Evolutionary conservation across 1,140 invertebrate species (phyloP), one percentile per base, ranked within the genome.

Genomic region (Nymphalis io): DNA sequence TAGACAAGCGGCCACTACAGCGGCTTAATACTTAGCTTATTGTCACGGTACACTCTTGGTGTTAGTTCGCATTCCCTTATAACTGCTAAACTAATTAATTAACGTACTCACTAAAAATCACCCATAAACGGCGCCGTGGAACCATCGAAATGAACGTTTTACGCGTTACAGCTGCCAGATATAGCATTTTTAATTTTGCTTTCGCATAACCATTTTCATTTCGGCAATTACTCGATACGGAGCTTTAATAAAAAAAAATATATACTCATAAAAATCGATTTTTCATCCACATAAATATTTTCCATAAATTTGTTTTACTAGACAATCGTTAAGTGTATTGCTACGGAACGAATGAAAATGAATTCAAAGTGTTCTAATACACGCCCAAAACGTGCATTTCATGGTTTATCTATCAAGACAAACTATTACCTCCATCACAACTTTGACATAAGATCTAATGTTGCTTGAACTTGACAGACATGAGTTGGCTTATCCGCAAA

Each of bases 51-150:
- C 83, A 88, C 80, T 79, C 79, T 67, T 72, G 76, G 79, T 89
- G 88, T 90, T 90, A 89, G 88, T 89, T 76, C 66, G 85, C 85
- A 88, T 87, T 87, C 87, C 80, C 79, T 90, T 73, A 75, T 68
- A 79, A 77, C 71, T 75, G 74, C 78, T 86, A 84, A 78, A 79
- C 82, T 86, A 83, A 77, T 78, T 76, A 76, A 67, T 72, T 68
- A 74, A 70, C 44, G 68, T 79, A 82, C 75, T 64, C 71, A 75
- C 81, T 85, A 87, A 81, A n/a, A 60, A 79, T 68, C 68, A 48
- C 51, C 53, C 46, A 44, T 11, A 48, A 63, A 38, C 40, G 33
- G 23, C 55, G 60, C 65, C 57, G 38, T 39, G 16, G 8, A 61
- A 46, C 60, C 51, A 59, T 44, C 53, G 13, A 69, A 61, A 64